Evolutionary conservation across 2,797 vertebrate genomes (phyloP), one percentile per base, ranked within the genome.

Genomic region (Eulemur coronatus): DNA sequence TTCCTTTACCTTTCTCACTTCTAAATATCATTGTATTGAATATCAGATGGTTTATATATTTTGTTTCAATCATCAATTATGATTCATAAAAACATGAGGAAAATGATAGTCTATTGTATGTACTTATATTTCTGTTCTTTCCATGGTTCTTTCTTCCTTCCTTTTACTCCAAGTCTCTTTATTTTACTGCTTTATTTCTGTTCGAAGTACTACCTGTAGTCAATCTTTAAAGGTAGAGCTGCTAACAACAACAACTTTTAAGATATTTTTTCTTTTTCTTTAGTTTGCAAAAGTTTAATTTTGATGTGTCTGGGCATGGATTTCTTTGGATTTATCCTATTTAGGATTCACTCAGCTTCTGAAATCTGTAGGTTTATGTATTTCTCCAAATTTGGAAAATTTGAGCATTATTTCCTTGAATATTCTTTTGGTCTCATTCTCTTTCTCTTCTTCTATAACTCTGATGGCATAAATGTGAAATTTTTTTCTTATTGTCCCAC

Each of bases 221-320:
- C 41, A 50, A 20, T 72, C 18, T 94, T 52, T 84, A 94, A 85
- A 26, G 65, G 30, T 55, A 67, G 30, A 5, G 59, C 69, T 89
- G 24, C 26, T 70, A 50, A 15, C 50, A 72, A 79, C 22, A 73
- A 41, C 26, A 22, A 75, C 22, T 55, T 72, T 48, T 41, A 55
- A 24, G 24, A 22, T 33, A 22, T n/a, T 57, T 65, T 67, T 59
- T 24, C 67, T n/a, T 84, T 93, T 13, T 76, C 28, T 84, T 84
- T 79, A 55, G 17, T 78, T 94, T 94, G 63, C 9, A 94, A n/a
- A 84, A 67, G 18, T 80, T 73, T 84, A 41, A 94, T 70, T 92
- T 41, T 87, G 41, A 43, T 61, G 6, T 57, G 5, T 59, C 9
- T 50, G 7, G 12, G 30, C 9, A 43, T 50, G 20, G 22, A 57